Conservation (phyloP, 2,113 vertebrate genomes). For the Platysternon megacephalum region DNA sequence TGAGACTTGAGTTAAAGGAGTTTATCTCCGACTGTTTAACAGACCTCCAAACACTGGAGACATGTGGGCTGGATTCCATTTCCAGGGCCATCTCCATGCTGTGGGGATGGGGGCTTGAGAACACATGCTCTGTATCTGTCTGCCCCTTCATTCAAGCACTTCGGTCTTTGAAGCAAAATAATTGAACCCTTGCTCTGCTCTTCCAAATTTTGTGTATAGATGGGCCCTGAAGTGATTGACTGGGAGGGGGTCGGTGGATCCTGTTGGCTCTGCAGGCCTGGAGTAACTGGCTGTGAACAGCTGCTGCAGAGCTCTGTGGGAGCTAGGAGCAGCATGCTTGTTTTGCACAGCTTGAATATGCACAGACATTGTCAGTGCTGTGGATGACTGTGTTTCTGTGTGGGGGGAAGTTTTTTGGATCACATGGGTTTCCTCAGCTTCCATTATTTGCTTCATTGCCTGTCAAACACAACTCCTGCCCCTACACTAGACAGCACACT, state of each 20-base stretch:
- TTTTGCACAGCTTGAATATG: not conserved
- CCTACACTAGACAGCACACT: not conserved
- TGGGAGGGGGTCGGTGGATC: not conserved
- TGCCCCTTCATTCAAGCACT: no score
- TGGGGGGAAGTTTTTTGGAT: conserved; percentile 42
- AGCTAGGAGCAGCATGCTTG: not conserved
- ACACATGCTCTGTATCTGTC: no score
- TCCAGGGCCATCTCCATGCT: not conserved
- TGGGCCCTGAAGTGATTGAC: not conserved
- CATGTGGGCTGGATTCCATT: not conserved
- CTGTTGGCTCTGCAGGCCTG: not conserved
- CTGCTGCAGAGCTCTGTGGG: not conserved
- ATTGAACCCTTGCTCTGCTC: no score
- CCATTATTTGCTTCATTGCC: conserved; percentile 39
- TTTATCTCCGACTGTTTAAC: not conserved
- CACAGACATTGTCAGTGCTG: not conserved
- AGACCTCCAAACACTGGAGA: not conserved
- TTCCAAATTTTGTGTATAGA: no score
- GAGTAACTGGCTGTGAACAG: not conserved
- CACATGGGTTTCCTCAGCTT: conserved; percentile 42
- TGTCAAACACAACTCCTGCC: conserved; percentile 10
- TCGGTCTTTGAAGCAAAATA: no score
- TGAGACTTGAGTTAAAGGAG: not conserved
- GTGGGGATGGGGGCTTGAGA: no score
- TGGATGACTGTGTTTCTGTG: not conserved